A percentile compares a stretch with the other conserved stretches of the same genome.
Evolutionary conservation across 2,888 invertebrate species (phyloP).

Genomic region (Timema cristinae): DNA sequence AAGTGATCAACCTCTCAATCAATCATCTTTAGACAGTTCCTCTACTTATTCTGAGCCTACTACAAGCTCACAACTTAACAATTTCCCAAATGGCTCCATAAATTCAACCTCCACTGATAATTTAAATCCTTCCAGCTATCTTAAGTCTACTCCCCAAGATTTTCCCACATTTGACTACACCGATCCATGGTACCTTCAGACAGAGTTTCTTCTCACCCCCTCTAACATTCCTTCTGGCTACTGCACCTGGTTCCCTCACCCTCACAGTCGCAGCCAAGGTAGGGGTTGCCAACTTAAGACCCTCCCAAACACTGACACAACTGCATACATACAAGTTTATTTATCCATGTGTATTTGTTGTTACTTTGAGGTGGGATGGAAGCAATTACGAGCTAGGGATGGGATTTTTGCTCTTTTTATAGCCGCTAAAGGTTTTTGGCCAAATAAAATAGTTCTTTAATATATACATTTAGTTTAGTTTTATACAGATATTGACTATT

Average conservation of each 20-base stretch:
- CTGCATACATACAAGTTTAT: too few relatives aligned
- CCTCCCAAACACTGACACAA: too few relatives aligned
- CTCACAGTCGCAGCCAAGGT: conserved; percentile 26
- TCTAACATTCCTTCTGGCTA: conserved; percentile 26
- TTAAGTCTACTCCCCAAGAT: not conserved
- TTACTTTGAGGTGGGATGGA: too few relatives aligned
- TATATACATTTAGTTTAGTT: too few relatives aligned
- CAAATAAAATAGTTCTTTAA: too few relatives aligned
- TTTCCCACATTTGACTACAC: conserved; percentile 7
- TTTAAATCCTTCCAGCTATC: not conserved
- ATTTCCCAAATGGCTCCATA: conserved; percentile 1
- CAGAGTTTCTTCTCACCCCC: conserved; percentile 26
- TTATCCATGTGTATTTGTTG: too few relatives aligned
- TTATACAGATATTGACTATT: too few relatives aligned
- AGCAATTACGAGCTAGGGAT: too few relatives aligned
- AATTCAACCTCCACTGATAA: not conserved
- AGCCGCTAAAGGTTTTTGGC: too few relatives aligned
- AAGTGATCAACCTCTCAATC: not conserved
- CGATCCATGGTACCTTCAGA: conserved; percentile 26
- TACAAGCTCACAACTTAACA: not conserved
- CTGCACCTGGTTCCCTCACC: conserved; percentile 28
- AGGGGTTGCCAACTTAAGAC: conserved; percentile 10
- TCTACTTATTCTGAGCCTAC: not conserved
- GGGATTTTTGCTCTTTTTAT: too few relatives aligned
- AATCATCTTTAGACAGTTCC: not conserved